Percentiles rank a stretch among this genome's conserved stretches.
These are phyloP conservation scores for Cephus nigrinus DNA, from an alignment of 2,888 invertebrate species.

Conservation along the genomic window DNA sequence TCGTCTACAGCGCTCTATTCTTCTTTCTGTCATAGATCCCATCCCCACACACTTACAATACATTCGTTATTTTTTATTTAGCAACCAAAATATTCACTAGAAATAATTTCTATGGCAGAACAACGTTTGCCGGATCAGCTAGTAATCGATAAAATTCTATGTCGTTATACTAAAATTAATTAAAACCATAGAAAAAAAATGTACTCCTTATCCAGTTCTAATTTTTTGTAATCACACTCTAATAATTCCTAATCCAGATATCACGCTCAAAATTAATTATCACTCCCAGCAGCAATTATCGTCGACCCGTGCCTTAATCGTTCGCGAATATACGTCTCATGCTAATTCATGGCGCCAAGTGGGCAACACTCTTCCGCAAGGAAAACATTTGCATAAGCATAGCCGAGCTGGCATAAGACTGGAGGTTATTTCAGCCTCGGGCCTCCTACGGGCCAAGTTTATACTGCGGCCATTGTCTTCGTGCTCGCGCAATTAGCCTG, in stretches of 20 bases:
- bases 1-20: too few species aligned
- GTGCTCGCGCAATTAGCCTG: conserved; percentile 35
- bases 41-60: too few species aligned
- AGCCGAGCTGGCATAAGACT: not conserved
- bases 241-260: not conserved
- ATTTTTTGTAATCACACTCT: not conserved
- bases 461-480: conserved; percentile 28
- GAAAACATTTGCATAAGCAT: not conserved
- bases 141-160: not conserved
- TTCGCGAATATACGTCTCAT: not conserved
- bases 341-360: not conserved
- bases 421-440: not conserved
- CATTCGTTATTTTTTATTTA: too few species aligned
- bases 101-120: too few species aligned
- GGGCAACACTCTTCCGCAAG: not conserved
- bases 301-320: not conserved
- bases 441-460: not conserved
- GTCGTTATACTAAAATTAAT: not conserved
- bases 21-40: too few species aligned
- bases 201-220: not conserved
- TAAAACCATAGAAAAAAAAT: not conserved
- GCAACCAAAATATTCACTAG: too few species aligned
- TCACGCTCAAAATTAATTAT: not conserved
- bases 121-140: too few species aligned
- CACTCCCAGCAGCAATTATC: not conserved